These are phyloP conservation scores for Drosophila littoralis DNA, from an alignment of 1,140 invertebrate genomes.

Conservation along the genomic window DNA sequence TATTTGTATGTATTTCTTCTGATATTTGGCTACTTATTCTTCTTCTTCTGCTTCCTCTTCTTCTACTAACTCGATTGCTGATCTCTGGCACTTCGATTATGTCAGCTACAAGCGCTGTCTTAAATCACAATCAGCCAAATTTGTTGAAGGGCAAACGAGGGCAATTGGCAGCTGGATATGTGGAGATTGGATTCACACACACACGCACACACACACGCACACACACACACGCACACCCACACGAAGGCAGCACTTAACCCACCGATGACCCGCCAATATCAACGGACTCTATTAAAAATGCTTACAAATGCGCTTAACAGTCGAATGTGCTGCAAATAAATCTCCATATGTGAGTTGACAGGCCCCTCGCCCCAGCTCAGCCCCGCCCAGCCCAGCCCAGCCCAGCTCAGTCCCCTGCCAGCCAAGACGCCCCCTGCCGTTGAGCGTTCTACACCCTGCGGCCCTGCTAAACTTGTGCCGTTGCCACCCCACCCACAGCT, in stretches of 20 bases:
- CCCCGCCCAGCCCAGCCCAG: neutral
- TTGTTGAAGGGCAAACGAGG: slow-evolving; percentile 54
- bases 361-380: slow-evolving; percentile 5
- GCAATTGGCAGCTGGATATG: slow-evolving; percentile 36
- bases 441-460: neutral
- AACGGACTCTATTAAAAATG: slow-evolving; percentile 76
- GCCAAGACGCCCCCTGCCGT: neutral
- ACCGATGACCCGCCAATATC: slow-evolving; percentile 25
- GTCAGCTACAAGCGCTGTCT: slow-evolving; percentile 57
- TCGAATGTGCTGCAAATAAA: slow-evolving; percentile 62
- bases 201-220: slow-evolving; percentile 10
- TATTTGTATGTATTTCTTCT: neutral
- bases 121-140: slow-evolving; percentile 52
- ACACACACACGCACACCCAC: slow-evolving; percentile 8
- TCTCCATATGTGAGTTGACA: slow-evolving; percentile 78
- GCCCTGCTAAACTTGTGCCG: neutral
- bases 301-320: slow-evolving; percentile 74
- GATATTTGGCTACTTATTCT: slow-evolving; percentile 1
- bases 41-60: neutral
- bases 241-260: slow-evolving; percentile 54
- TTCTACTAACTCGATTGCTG: slow-evolving; percentile 25
- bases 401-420: neutral
- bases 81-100: slow-evolving; percentile 45
- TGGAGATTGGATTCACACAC: no score
- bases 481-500: neutral